phyloP scores from a whole-genome alignment of 2,888 invertebrate genomes.

The Drosophila paranaensis region DNA sequence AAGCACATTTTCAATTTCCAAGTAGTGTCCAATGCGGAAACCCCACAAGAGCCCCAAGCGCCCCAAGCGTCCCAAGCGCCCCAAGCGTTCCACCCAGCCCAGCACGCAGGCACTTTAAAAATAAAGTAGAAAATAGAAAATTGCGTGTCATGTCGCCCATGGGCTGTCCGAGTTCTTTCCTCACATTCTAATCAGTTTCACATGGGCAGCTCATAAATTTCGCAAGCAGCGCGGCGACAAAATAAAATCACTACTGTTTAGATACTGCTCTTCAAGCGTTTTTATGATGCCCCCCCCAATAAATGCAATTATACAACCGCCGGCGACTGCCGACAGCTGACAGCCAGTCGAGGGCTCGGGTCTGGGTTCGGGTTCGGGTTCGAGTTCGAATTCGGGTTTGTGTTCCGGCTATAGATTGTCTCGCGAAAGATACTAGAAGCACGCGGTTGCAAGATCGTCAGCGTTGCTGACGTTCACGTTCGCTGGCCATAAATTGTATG shows the following conservation, averaged over 20 bases:
- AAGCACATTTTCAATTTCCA: conserved; percentile 42
- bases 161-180: conserved; percentile 23
- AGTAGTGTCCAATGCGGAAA: conserved; percentile 52
- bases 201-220: conserved; percentile 76
- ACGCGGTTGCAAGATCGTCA: conserved; percentile 25
- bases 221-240: conserved; percentile 55
- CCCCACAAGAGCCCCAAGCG: conserved; percentile 21
- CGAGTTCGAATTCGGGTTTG: not conserved
- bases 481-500: conserved; percentile 67
- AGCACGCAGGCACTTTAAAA: conserved; percentile 33
- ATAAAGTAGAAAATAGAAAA: conserved; percentile 40
- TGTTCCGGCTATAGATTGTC: conserved; percentile 17
- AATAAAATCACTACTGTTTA: conserved; percentile 81
- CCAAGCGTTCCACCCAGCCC: not conserved
- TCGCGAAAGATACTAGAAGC: conserved; percentile 21
- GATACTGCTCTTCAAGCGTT: conserved; percentile 74
- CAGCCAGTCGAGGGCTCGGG: conserved; percentile 3
- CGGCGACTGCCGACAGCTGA: conserved; percentile 1
- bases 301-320: conserved; percentile 80
- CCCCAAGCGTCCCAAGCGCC: not conserved
- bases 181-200: conserved; percentile 71
- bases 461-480: conserved; percentile 23
- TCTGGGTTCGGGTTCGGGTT: not conserved
- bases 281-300: conserved; percentile 71
- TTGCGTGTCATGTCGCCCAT: conserved; percentile 47